Evolutionary conservation across 2,888 invertebrate species (phyloP), one percentile per base, ranked within the genome.

Genomic region (Brachyopa scutellaris): DNA sequence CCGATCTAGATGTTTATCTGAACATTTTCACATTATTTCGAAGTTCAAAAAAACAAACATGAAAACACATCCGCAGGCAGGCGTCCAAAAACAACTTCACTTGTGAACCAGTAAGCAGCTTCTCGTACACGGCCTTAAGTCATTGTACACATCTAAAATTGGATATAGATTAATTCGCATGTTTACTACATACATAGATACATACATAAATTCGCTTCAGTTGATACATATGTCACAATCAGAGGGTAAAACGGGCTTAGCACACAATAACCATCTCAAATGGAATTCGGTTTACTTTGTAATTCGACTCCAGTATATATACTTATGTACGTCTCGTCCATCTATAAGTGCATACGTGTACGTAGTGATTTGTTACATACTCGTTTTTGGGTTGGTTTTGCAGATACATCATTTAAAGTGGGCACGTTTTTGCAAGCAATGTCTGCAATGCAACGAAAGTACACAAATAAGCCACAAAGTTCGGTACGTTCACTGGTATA

Each of bases 381-480:
- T 17, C 2, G 13, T 15, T 29, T 9, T 51, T 19, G 15, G 5
- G 8, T 42, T 42, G 19, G 42, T 4, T n/a, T 21, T 21, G 42
- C n/a, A 42, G 21, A 31, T 51, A 31, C 49, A 51, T 49, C 15
- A 23, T 29, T n/a, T 49, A 29, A 29, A 51, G 31, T 51, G 31
- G 9, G 31, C 29, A 51, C 51, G 51, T 51, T 19, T 13, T n/a
- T n/a, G 9, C n/a, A 4, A 17, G 17, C 40, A 31, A 19, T 33
- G 19, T n/a, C 17, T 51, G 31, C 31, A 51, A 17, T 31, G 51
- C 31, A 51, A 31, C 29, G 19, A 33, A 51, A 31, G 3, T 31
- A n/a, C n/a, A 42, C n/a, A n/a, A 51, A 19, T 8, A 31, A 15
- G 19, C 31, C 17, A 19, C 31, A 51, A 19, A 51, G 17, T 51